Evolutionary conservation across 2,113 vertebrate species (phyloP).

Genomic region (Phalacrocorax aristotelis): DNA sequence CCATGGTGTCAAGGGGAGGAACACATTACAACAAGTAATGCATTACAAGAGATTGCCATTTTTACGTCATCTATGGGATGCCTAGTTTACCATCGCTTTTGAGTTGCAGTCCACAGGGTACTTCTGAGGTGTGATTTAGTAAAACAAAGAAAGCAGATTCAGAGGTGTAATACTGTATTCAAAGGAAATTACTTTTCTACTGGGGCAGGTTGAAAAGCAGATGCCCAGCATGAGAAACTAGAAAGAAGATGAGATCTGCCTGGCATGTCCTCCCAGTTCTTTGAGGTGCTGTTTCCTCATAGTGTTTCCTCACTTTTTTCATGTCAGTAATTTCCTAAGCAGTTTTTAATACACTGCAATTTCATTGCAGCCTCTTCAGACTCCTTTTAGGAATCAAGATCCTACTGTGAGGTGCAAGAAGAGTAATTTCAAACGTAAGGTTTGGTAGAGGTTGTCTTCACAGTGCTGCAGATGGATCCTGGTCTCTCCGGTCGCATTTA

Average conservation of each 20-base stretch:
- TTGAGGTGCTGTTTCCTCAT: background rate
- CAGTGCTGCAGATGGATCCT: background rate
- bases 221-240: background rate
- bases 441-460: background rate
- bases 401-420: background rate
- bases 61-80: background rate
- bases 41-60: background rate
- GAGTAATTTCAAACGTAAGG: background rate
- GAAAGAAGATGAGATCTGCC: background rate
- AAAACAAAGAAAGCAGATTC: background rate
- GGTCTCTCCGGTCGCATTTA: background rate
- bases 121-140: background rate
- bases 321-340: background rate
- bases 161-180: background rate
- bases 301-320: background rate
- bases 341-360: background rate
- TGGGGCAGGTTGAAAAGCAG: background rate
- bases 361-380: background rate
- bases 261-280: background rate
- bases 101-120: background rate
- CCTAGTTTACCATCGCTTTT: background rate
- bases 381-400: background rate
- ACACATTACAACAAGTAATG: background rate
- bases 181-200: background rate
- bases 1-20: background rate